Evolutionary conservation across 37 sponge, comb jelly and placozoan genomes (phyloP).

Genomic region (Halisarca cf. caerulea): DNA sequence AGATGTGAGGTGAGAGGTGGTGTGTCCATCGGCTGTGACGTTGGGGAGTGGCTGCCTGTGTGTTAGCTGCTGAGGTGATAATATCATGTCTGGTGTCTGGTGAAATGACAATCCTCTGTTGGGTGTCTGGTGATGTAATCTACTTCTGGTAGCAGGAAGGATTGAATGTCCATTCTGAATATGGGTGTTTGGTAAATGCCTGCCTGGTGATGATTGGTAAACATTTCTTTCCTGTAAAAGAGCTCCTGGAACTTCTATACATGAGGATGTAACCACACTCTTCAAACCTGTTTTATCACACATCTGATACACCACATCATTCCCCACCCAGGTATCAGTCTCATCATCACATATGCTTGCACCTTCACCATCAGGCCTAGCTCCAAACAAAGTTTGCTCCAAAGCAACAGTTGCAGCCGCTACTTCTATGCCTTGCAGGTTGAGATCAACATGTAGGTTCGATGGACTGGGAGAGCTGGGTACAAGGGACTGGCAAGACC

Average conservation of each 20-base stretch:
- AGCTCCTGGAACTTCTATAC: background rate
- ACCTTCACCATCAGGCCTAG: conserved; percentile 14
- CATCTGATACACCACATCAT: background rate
- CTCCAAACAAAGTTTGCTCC: conserved; percentile 3
- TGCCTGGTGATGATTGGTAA: too few relatives aligned
- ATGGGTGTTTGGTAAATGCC: too few relatives aligned
- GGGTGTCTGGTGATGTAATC: too few relatives aligned
- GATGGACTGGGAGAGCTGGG: background rate
- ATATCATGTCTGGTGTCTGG: too few relatives aligned
- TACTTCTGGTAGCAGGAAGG: too few relatives aligned
- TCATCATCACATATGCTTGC: conserved; percentile 17
- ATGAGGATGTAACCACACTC: background rate
- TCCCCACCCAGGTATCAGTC: background rate
- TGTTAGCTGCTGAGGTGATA: too few relatives aligned
- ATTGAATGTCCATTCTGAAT: too few relatives aligned
- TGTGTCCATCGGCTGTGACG: too few relatives aligned
- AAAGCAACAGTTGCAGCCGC: background rate
- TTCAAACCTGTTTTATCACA: background rate
- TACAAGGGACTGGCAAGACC: background rate
- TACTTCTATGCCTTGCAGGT: background rate
- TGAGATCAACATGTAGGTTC: conserved; percentile 10
- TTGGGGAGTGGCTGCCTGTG: too few relatives aligned
- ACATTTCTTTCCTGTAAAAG: too few relatives aligned
- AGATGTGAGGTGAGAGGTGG: too few relatives aligned
- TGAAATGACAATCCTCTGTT: too few relatives aligned